These are phyloP conservation scores for Petaurus breviceps DNA, from an alignment of 2,113 vertebrate species.

Conservation along the genomic window DNA sequence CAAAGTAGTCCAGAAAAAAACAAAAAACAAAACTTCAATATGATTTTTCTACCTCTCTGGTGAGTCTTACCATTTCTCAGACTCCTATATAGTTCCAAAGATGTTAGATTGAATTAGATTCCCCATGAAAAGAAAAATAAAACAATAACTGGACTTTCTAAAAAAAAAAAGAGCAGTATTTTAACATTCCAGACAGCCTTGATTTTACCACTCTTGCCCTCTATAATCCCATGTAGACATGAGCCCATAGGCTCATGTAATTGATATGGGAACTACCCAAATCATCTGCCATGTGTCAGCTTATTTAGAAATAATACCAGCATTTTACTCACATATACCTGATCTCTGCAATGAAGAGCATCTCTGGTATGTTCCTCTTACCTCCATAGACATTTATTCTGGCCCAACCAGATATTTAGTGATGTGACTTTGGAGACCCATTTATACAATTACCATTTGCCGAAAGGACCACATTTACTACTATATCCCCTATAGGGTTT, in stretches of 20 bases:
- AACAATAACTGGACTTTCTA: neutral
- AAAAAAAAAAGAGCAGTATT: neutral
- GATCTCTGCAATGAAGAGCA: neutral
- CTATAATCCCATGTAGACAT: neutral
- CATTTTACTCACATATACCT: neutral
- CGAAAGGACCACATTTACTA: neutral
- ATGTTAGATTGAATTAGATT: neutral
- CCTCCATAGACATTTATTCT: neutral
- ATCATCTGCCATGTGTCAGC: neutral
- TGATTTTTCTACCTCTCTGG: neutral
- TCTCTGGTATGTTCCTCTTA: neutral
- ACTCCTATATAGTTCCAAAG: neutral
- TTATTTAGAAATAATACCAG: neutral
- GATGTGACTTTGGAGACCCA: neutral
- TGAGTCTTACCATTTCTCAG: neutral
- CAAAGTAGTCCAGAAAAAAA: neutral
- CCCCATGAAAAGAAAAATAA: neutral
- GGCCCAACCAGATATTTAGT: neutral
- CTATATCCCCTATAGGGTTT: neutral
- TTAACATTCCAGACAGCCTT: neutral
- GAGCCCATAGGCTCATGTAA: neutral
- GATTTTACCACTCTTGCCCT: neutral
- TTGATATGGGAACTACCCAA: neutral
- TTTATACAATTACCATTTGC: conserved; percentile 15
- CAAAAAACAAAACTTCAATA: neutral